phyloP scores from a whole-genome alignment of 2,797 vertebrate genomes.

The Mareca strepera region DNA sequence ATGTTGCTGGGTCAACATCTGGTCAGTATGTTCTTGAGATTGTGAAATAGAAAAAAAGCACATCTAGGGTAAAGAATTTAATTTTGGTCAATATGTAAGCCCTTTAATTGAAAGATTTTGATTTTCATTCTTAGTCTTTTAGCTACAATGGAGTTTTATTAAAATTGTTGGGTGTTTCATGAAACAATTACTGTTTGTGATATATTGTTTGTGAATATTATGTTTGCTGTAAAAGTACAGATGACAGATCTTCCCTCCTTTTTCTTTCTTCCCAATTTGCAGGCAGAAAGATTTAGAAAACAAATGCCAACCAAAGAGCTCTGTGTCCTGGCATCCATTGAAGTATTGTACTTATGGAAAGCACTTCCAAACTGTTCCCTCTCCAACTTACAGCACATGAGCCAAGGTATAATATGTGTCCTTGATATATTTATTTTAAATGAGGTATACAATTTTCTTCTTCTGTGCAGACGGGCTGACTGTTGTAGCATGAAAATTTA shows the following conservation, averaged over 20 bases:
- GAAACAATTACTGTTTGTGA: not conserved
- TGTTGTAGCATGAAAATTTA: not conserved
- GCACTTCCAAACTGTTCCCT: constrained; percentile 93
- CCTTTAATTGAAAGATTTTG: not conserved
- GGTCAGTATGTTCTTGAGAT: not conserved
- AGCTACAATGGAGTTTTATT: not conserved
- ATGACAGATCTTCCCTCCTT: not conserved
- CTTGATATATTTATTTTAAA: not conserved
- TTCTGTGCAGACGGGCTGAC: not conserved
- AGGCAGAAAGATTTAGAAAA: constrained; percentile 92
- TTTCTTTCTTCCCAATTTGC: not conserved
- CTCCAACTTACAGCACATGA: constrained; percentile 93
- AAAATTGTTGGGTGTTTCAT: not conserved
- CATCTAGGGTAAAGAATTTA: not conserved
- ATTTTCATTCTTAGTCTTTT: not conserved
- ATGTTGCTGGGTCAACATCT: not conserved
- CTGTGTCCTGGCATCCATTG: constrained; percentile 92
- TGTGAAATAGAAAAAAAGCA: not conserved
- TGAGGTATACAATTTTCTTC: not conserved
- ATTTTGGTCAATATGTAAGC: not conserved
- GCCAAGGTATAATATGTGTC: constrained; percentile 83
- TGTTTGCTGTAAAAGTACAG: not conserved
- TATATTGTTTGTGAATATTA: not conserved
- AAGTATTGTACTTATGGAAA: constrained; percentile 98
- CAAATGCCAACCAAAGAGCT: constrained; percentile 86